Evolutionary conservation across 1,140 invertebrate genomes (phyloP), one percentile per base, ranked within the genome.

Genomic region (Listronotus oregonensis): DNA sequence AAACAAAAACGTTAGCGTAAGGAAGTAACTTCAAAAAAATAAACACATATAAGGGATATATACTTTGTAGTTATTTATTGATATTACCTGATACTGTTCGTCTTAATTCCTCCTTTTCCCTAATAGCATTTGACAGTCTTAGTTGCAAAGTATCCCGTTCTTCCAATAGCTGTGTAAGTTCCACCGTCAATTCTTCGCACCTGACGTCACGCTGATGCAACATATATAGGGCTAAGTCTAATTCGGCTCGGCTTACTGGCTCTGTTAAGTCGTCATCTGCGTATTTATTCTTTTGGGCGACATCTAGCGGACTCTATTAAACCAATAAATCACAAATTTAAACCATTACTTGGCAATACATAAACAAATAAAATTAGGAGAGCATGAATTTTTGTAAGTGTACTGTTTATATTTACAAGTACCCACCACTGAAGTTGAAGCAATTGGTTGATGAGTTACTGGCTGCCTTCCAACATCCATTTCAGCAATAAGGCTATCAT

Each of bases 181-280:
- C 92, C 66, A 90, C 82, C 0, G 93, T 94, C 44, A 96, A 82
- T 79, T 96, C 93, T 74, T 96, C 93, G 79, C 92, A 94, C 10
- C 91, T 84, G 17, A 95, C 87, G 69, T 96, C 93, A 69, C 92
- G 83, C 69, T 94, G 90, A 78, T 96, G 92, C 18, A 95, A 81
- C 85, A 92, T 92, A 73, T 94, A 91, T 7, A 94, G 74, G 0
- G 91, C 91, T 58, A 93, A 81, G 78, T 95, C 92, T 44, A 95
- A 80, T 76, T 95, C 91, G 3, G 86, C 82, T 74, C 84, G 65
- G 42, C 71, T 77, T 11, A 75, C 75, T n/a, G 70, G 68, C 44
- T 75, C 75, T 0, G 67, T 46, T 54, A 68, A 44, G 57, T 74
- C 68, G 47, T 75, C 68, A 31, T 73, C 67, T 9, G 15, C 14